These are phyloP conservation scores for Bufo bufo DNA, from an alignment of 2,113 vertebrate genomes.

Conservation along the genomic window DNA sequence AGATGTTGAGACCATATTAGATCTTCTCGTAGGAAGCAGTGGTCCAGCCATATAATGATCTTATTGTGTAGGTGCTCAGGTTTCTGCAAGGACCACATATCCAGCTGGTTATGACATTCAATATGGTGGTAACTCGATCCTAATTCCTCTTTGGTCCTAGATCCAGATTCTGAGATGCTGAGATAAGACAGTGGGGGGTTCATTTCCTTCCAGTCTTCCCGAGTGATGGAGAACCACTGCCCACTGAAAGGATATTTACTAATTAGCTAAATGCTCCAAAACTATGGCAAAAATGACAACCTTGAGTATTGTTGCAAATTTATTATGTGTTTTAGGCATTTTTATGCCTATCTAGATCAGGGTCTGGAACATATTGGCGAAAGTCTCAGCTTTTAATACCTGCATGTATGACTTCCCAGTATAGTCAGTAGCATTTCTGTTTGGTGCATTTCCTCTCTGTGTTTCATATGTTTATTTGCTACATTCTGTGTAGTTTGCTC, in stretches of 20 bases:
- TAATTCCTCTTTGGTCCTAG: conserved; percentile 21
- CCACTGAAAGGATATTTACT: not conserved
- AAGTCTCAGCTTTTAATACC: too few species aligned
- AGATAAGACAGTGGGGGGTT: conserved; percentile 7
- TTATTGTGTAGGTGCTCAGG: not conserved
- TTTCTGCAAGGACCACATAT: conserved; percentile 2
- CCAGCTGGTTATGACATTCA: conserved; percentile 48
- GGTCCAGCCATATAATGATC: not conserved
- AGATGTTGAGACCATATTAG: too few species aligned
- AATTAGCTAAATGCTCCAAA: not conserved
- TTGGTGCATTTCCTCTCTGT: too few species aligned
- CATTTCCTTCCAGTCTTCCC: not conserved
- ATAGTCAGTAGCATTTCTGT: too few species aligned
- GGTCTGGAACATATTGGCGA: too few species aligned
- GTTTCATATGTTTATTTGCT: too few species aligned
- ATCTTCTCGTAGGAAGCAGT: too few species aligned
- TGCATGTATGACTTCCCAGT: too few species aligned
- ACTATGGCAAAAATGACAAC: not conserved
- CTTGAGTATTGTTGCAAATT: not conserved
- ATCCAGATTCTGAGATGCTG: conserved; percentile 25
- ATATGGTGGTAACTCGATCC: conserved; percentile 32
- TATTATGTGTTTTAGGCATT: not conserved
- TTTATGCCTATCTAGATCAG: too few species aligned
- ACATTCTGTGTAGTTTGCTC: too few species aligned
- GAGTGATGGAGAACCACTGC: not conserved